These are phyloP conservation scores for Karalla daura DNA, from an alignment of 2,797 vertebrate species.

Conservation along the genomic window DNA sequence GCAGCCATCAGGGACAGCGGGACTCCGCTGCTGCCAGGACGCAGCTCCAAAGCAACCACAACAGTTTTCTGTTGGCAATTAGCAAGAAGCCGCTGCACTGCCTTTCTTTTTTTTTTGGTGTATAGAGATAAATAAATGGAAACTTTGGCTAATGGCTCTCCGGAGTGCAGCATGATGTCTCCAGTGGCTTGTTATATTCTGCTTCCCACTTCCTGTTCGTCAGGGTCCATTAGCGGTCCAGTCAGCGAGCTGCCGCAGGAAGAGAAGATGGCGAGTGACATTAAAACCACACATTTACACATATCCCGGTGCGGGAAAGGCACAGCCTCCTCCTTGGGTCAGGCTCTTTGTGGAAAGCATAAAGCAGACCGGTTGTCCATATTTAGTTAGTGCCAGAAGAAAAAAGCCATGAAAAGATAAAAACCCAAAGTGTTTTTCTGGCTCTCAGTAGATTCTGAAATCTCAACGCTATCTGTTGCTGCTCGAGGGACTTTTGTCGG, in stretches of 20 bases:
- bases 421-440: too few relatives aligned
- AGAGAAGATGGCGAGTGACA: slow-evolving; percentile 20
- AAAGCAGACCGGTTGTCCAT: not conserved
- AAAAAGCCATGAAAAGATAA: not conserved
- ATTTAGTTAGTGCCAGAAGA: not conserved
- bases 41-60: slow-evolving; percentile 46
- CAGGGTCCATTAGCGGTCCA: slow-evolving; percentile 61
- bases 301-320: not conserved
- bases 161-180: slow-evolving; percentile 56
- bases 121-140: slow-evolving; percentile 74
- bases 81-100: slow-evolving; percentile 46
- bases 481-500: too few relatives aligned
- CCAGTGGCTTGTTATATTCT: slow-evolving; percentile 77
- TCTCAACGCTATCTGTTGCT: too few relatives aligned
- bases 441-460: too few relatives aligned
- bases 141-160: slow-evolving; percentile 75
- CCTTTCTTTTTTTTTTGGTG: slow-evolving; percentile 37
- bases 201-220: slow-evolving; percentile 69
- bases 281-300: slow-evolving; percentile 33
- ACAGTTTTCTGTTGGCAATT: slow-evolving; percentile 62
- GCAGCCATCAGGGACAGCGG: slow-evolving; percentile 33
- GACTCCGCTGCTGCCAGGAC: slow-evolving; percentile 30
- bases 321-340: not conserved
- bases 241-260: slow-evolving; percentile 33
- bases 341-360: not conserved